Conservation (phyloP, 2,888 invertebrate species). For the Sphaeridia pumilis region DNA sequence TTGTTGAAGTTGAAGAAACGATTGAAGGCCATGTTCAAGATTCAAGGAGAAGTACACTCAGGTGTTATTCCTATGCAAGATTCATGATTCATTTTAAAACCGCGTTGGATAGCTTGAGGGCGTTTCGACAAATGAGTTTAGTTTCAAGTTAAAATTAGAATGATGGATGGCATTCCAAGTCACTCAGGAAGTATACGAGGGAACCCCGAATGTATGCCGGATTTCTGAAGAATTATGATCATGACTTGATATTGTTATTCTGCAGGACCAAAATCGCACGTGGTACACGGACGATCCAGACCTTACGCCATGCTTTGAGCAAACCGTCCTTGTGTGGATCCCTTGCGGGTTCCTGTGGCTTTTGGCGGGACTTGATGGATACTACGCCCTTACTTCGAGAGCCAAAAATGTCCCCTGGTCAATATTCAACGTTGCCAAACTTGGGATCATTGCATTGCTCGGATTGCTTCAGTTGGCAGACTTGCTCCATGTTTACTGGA, state of each 20-base stretch:
- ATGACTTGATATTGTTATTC: constrained; percentile 22
- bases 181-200: too few species aligned
- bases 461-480: constrained; percentile 16
- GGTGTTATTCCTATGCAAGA: too few species aligned
- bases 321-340: constrained; percentile 75
- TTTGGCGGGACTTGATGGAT: constrained; percentile 54
- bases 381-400: constrained; percentile 22
- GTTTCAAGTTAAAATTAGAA: too few species aligned
- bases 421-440: constrained; percentile 13
- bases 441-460: constrained; percentile 14
- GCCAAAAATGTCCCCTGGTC: constrained; percentile 31
- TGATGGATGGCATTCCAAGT: too few species aligned
- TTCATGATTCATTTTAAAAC: too few species aligned
- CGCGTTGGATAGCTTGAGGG: too few species aligned
- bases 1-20: too few species aligned
- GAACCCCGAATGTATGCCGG: too few species aligned
- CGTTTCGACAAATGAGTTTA: too few species aligned
- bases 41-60: too few species aligned
- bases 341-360: constrained; percentile 76
- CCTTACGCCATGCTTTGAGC: constrained; percentile 82
- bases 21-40: too few species aligned
- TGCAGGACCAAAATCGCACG: constrained; percentile 59
- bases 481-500: constrained; percentile 8
- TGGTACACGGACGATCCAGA: constrained; percentile 73
- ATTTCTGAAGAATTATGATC: too few species aligned